Conservation (phyloP, 2,797 vertebrate genomes). For the Lutjanus campechanus region DNA sequence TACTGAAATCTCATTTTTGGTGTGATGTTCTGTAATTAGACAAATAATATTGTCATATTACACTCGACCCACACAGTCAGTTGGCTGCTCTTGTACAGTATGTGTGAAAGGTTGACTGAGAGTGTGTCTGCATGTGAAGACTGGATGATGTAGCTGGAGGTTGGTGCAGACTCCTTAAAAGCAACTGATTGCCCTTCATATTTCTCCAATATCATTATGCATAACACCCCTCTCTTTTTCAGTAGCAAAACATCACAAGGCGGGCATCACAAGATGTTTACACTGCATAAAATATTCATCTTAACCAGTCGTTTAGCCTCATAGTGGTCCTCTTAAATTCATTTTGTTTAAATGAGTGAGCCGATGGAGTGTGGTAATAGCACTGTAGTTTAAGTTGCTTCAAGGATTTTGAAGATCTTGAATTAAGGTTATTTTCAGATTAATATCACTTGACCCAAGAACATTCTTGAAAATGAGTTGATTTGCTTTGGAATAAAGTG, state of each 20-base stretch:
- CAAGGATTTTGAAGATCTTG: neutral
- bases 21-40: conserved; percentile 42
- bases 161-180: neutral
- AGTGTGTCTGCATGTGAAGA: conserved; percentile 13
- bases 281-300: conserved; percentile 36
- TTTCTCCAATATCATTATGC: conserved; percentile 27
- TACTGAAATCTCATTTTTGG: conserved; percentile 47
- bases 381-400: conserved; percentile 1
- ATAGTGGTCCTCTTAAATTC: neutral
- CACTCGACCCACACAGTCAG: conserved; percentile 37
- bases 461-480: conserved; percentile 25
- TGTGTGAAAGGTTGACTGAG: conserved; percentile 46
- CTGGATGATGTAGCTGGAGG: neutral
- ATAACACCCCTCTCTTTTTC: conserved; percentile 5
- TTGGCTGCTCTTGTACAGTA: conserved; percentile 21
- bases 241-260: conserved; percentile 4
- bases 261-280: conserved; percentile 31
- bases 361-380: conserved; percentile 17
- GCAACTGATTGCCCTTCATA: conserved; percentile 9
- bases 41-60: conserved; percentile 48
- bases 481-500: conserved; percentile 40
- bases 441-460: conserved; percentile 30
- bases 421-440: conserved; percentile 27
- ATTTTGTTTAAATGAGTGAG: conserved; percentile 9
- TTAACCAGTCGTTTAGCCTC: conserved; percentile 24